A percentile compares a stretch with the other conserved stretches of the same genome.
These are phyloP conservation scores for Salvelinus namaycush DNA, from an alignment of 2,113 vertebrate genomes.

Conservation along the genomic window DNA sequence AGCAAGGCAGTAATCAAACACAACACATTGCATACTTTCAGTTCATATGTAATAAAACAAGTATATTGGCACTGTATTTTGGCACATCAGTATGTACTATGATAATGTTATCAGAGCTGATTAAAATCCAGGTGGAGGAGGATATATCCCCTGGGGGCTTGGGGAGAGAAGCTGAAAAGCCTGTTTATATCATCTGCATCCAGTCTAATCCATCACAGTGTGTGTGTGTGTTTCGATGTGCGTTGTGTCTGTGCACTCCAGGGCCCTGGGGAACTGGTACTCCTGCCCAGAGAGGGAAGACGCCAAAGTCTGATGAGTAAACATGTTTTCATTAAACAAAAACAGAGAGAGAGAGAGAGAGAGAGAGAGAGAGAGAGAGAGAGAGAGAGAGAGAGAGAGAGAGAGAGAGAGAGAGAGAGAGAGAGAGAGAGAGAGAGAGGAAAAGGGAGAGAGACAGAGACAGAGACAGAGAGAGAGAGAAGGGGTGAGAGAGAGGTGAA, in stretches of 20 bases:
- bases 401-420: conserved; percentile 15
- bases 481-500: not conserved
- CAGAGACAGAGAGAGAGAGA: not conserved
- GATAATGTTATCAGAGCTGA: conserved; percentile 46
- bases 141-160: conserved; percentile 39
- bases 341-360: conserved; percentile 14
- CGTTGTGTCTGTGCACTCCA: conserved; percentile 17
- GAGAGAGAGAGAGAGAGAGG: not conserved
- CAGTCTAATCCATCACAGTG: conserved; percentile 41
- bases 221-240: too few species aligned
- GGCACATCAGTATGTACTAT: conserved; percentile 39
- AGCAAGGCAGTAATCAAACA: not conserved
- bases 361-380: not conserved
- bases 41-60: not conserved
- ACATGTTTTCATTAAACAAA: conserved; percentile 48
- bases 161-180: conserved; percentile 31
- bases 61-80: conserved; percentile 1
- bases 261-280: conserved; percentile 41
- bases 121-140: conserved; percentile 60
- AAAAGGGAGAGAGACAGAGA: conserved; percentile 24
- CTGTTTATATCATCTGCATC: conserved; percentile 62
- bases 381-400: conserved; percentile 34
- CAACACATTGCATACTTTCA: not conserved
- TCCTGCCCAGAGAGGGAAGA: conserved; percentile 40
- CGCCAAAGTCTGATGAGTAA: conserved; percentile 49